Conservation (phyloP, 1,140 invertebrate species). For the Camponotus vicinus region DNA sequence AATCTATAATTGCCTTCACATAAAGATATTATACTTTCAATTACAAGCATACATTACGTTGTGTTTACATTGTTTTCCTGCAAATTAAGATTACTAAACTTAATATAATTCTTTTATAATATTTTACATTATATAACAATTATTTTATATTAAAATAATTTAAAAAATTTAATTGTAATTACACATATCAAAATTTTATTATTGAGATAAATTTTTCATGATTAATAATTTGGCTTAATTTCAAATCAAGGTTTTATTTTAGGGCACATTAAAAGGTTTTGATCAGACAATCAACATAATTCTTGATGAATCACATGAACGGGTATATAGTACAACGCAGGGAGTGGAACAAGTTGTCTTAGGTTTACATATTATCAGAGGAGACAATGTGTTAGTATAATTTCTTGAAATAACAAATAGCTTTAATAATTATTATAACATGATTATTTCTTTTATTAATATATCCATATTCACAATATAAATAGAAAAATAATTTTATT, state of each 20-base stretch:
- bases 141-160: too few species aligned
- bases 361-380: slow-evolving; percentile 98
- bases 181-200: neutral
- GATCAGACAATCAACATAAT: slow-evolving; percentile 99
- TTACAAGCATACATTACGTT: too few species aligned
- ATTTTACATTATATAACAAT: neutral
- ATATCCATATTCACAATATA: neutral
- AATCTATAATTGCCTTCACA: too few species aligned
- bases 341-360: slow-evolving; percentile 98
- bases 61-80: slow-evolving; percentile 1
- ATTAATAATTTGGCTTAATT: neutral
- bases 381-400: slow-evolving; percentile 96
- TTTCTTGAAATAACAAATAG: slow-evolving; percentile 31
- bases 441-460: slow-evolving; percentile 17
- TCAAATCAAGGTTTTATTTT: slow-evolving; percentile 72
- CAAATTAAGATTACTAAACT: neutral
- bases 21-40: neutral
- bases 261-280: slow-evolving; percentile 96
- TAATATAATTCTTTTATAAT: neutral
- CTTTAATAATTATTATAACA: slow-evolving; percentile 20
- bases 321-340: slow-evolving; percentile 96
- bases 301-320: slow-evolving; percentile 98
- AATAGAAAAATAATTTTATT: slow-evolving; percentile 46
- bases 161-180: neutral
- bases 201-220: neutral